These are phyloP conservation scores for Eupithecia tripunctaria DNA, from an alignment of 2,888 invertebrate species.

Conservation along the genomic window DNA sequence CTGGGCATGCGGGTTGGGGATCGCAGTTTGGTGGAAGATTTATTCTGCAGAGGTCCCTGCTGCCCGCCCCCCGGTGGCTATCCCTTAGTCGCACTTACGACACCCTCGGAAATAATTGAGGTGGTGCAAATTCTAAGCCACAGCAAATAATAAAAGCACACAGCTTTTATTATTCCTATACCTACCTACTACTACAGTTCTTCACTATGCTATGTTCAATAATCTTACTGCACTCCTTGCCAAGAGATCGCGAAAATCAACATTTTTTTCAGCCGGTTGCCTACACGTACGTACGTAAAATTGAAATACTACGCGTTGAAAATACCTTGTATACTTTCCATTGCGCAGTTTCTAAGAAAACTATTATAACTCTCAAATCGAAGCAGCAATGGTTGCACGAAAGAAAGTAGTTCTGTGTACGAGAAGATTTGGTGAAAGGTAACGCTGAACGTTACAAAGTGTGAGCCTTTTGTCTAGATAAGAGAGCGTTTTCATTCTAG, in stretches of 20 bases:
- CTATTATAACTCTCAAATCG: not conserved
- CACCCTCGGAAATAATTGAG: no score
- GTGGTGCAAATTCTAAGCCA: no score
- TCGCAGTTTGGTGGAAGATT: no score
- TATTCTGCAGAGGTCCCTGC: no score
- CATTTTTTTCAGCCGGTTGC: slow-evolving; percentile 69
- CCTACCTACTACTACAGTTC: no score
- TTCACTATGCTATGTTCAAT: no score
- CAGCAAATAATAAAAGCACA: no score
- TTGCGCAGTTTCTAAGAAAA: slow-evolving; percentile 45
- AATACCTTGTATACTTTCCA: slow-evolving; percentile 42
- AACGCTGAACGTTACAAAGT: slow-evolving; percentile 83
- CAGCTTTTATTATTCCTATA: no score
- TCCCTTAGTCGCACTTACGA: no score
- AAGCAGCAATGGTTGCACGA: slow-evolving; percentile 55
- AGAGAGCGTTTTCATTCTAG: slow-evolving; percentile 55
- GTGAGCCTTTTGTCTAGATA: slow-evolving; percentile 81
- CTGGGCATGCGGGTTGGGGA: no score
- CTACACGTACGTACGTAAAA: slow-evolving; percentile 53
- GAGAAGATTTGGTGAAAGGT: slow-evolving; percentile 62
- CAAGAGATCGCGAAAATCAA: slow-evolving; percentile 70
- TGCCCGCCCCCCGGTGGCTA: no score
- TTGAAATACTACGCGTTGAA: slow-evolving; percentile 56
- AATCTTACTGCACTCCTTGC: slow-evolving; percentile 71
- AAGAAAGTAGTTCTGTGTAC: slow-evolving; percentile 44